A percentile compares a stretch with the other conserved stretches of the same genome.
Evolutionary conservation across 2,113 vertebrate species (phyloP).

Genomic region (Pygathrix nemaeus): DNA sequence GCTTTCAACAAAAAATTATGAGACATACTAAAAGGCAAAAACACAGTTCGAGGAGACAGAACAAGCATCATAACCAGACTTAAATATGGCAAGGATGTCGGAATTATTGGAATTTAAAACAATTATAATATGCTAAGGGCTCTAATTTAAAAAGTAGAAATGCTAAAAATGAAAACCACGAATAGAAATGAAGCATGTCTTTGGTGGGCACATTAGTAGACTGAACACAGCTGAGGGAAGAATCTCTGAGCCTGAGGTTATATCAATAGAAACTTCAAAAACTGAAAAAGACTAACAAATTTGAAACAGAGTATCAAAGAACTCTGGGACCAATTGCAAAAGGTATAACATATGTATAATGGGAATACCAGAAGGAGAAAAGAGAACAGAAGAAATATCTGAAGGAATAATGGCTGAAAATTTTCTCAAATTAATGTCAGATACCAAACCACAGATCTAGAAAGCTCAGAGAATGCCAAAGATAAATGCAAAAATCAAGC

Average conservation of each 20-base stretch:
- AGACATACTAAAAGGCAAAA: background rate
- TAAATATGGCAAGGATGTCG: background rate
- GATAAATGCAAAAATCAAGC: background rate
- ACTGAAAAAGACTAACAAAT: background rate
- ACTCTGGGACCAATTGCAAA: background rate
- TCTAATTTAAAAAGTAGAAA: background rate
- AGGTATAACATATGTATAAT: background rate
- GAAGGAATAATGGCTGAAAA: background rate
- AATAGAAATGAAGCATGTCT: background rate
- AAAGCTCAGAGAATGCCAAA: background rate
- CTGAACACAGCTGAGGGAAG: background rate
- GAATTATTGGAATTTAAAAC: background rate
- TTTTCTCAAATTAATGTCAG: background rate
- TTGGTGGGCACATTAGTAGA: background rate
- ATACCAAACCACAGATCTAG: background rate
- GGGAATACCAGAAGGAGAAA: background rate
- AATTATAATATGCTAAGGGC: background rate
- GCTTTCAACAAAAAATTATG: background rate
- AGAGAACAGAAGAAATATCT: background rate
- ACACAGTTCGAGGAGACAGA: constrained; percentile 2
- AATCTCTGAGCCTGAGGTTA: background rate
- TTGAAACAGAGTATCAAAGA: background rate
- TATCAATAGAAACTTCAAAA: background rate
- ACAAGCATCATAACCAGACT: background rate
- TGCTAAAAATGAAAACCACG: background rate